Base-by-base conservation (phyloP, 2,113 vertebrate species). In the Cichladusa arquata region DNA sequence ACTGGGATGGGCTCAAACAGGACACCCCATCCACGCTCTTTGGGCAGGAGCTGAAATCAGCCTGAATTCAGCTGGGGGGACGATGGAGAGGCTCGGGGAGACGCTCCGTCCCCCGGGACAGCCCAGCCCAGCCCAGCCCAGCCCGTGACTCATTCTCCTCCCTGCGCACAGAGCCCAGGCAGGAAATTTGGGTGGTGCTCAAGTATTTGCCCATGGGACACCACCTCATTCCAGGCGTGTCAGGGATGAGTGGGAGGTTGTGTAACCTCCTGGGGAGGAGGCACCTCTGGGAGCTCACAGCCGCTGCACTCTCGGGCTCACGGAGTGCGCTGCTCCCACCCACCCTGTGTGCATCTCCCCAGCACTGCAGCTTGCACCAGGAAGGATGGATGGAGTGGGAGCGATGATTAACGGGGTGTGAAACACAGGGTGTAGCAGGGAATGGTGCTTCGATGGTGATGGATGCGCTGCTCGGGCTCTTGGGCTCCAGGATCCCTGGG, bases 211-310 rank as follows among this genome's bases (percentile, higher is more conserved):
- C 92, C 81, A 48, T 79, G 66, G 82, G 90, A 62, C 96, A 93
- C 94, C 96, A 90, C 97, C 96, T 97, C 96, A 97, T 97, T 96
- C 97, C 96, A 95, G 95, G 93, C 54, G 65, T 95, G 96, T 82
- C 31, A 1, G 81, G 77, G 96, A 91, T 90, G 92, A 80, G 93
- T 83, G 89, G 83, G 57, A 81, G 54, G 18, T 96, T 96, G 93
- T 93, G 95, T 92, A 97, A 97, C 45, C 86, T 72, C 40, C 44
- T 19, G 82, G 76, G 57, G 70, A 95, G 80, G 54, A 67, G 83
- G 40, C 3, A 90, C 8, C 65, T 84, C 33, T 7, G 65, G 14
- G 61, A 15, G 70, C 47, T 81, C 31, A 62, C 67, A 71, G 42
- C n/a, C 33, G 47, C 53, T 51, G 76, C 44, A 5, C 0, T 1